Evolutionary conservation across 1,140 invertebrate species (phyloP).

Genomic region (Drosophila bifasciata): DNA sequence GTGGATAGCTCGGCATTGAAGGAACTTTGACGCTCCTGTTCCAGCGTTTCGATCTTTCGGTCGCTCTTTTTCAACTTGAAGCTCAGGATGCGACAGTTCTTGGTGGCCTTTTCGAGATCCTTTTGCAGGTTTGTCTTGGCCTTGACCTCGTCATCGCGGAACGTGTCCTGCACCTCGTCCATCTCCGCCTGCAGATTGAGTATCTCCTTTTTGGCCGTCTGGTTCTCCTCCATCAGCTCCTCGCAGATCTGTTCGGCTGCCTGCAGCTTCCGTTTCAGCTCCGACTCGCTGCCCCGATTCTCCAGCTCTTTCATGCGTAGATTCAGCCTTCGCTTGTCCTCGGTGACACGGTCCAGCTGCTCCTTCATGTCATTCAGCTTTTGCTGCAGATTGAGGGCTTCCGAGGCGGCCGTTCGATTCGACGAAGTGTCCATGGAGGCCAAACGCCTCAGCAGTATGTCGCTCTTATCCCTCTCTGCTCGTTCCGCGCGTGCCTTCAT

Average conservation of each 20-base stretch:
- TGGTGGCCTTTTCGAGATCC: conserved; percentile 97
- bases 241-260: conserved; percentile 95
- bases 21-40: conserved; percentile 91
- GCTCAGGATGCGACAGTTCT: conserved; percentile 98
- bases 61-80: conserved; percentile 99
- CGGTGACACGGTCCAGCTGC: conserved; percentile 90
- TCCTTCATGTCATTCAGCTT: conserved; percentile 93
- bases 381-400: conserved; percentile 90
- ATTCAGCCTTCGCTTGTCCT: conserved; percentile 91
- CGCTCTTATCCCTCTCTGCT: conserved; percentile 94
- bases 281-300: conserved; percentile 85
- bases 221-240: conserved; percentile 98
- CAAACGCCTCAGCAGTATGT: conserved; percentile 90
- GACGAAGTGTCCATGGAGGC: conserved; percentile 90
- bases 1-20: conserved; percentile 86
- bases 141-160: conserved; percentile 98
- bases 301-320: conserved; percentile 90
- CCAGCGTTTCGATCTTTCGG: conserved; percentile 93
- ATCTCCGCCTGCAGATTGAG: conserved; percentile 97
- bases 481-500: conserved; percentile 88
- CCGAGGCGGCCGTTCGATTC: conserved; percentile 88
- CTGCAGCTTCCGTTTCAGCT: conserved; percentile 91
- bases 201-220: conserved; percentile 97
- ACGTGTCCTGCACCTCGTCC: conserved; percentile 99
- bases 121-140: conserved; percentile 97